Base-by-base conservation (phyloP, 2,113 vertebrate species). In the Callorhinus ursinus region DNA sequence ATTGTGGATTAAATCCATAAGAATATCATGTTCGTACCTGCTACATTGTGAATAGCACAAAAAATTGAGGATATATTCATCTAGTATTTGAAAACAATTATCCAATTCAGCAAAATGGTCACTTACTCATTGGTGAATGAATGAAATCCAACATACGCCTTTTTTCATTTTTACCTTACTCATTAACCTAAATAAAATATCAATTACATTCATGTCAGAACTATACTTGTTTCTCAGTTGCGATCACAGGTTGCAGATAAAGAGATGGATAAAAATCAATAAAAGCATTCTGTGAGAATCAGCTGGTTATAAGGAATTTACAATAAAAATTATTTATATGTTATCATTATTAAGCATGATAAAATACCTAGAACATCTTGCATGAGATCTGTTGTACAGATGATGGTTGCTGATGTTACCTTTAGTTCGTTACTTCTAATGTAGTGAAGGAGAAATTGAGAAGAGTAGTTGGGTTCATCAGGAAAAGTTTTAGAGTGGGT, bases 51-150 rank as follows among this genome's bases (percentile, higher is more conserved):
- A 96, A 79, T 33, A 87, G 65, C 2, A 24, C 22, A 82, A 55
- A 96, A 85, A 76, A 24, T 36, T 26, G 39, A 81, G 5, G 26
- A 87, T 39, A 21, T 74, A 55, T 65, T 93, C 11, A 57, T 80
- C 55, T 96, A 36, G 10, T 57, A 82, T 81, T 96, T 95, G 26
- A 87, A 90, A 95, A 72, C 8, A 59, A 69, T 81, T 67, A 93
- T 76, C 13, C 24, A 39, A 33, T 55, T 85, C 81, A 65, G 6
- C 14, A 72, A 96, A 93, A 89, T n/a, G 28, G 4, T 81, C 22
- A 77, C 3, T 76, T 14, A 67, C 16, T 81, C 7, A 92, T 1
- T 92, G 22, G 82, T 74, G 36, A 95, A 80, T 55, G 49, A 90
- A 26, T 84, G 79, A 95, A 91, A 4, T 46, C 6, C 14, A 72